Evolutionary conservation across 1,140 invertebrate genomes (phyloP).

Genomic region (Leptinotarsa defecta): DNA sequence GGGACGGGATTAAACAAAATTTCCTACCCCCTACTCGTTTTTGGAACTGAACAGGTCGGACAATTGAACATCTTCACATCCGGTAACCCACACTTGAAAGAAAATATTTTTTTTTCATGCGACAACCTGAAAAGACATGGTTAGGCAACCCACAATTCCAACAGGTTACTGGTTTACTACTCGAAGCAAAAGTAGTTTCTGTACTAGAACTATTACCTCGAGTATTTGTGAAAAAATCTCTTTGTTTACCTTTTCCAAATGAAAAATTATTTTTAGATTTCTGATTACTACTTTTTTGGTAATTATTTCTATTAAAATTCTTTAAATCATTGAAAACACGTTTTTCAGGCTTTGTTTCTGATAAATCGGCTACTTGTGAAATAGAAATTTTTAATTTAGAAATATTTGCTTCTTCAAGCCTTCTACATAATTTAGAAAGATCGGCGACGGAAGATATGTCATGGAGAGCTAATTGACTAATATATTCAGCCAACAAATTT

Average conservation of each 20-base stretch:
- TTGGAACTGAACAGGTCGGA: background rate
- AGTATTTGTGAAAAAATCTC: background rate
- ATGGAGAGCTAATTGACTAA: too few species aligned
- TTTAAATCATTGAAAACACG: background rate
- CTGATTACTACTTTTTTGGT: background rate
- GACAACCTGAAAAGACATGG: background rate
- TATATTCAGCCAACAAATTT: too few species aligned
- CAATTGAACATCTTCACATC: background rate
- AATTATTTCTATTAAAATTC: background rate
- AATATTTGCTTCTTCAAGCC: conserved; percentile 22
- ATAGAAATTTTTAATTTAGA: conserved; percentile 4
- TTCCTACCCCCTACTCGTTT: background rate
- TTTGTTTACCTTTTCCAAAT: background rate
- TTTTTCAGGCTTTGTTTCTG: background rate
- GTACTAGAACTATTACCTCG: background rate
- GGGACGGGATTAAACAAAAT: background rate
- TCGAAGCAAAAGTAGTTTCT: background rate
- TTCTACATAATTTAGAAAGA: too few species aligned
- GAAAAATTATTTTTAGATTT: background rate
- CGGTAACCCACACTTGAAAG: background rate
- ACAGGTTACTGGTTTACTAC: background rate
- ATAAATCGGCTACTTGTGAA: background rate
- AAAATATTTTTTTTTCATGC: background rate
- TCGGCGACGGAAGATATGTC: too few species aligned
- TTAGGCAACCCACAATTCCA: background rate